These are phyloP conservation scores for Coelinius sp. DNA, from an alignment of 2,888 invertebrate genomes.

Conservation along the genomic window DNA sequence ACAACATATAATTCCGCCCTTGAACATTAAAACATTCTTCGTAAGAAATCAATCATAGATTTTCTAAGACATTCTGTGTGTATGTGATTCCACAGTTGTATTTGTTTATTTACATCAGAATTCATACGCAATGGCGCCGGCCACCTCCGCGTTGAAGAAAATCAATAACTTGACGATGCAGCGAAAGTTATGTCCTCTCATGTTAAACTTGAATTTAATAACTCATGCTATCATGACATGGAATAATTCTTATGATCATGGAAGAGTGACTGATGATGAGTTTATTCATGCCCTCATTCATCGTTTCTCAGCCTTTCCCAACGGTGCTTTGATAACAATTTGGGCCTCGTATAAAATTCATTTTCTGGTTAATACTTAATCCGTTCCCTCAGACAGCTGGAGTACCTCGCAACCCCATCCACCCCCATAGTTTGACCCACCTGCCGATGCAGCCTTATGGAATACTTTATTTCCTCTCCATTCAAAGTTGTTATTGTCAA, in stretches of 20 bases:
- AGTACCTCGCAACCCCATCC: slow-evolving; percentile 47
- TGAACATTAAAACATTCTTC: background rate
- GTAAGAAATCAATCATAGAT: background rate
- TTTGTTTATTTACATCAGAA: slow-evolving; percentile 66
- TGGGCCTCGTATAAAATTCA: background rate
- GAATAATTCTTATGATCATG: background rate
- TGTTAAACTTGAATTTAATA: background rate
- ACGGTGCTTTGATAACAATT: background rate
- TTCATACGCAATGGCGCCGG: slow-evolving; percentile 45
- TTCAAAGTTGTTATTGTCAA: background rate
- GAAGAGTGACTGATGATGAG: background rate
- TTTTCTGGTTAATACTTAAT: slow-evolving; percentile 51
- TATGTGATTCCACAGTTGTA: slow-evolving; percentile 38
- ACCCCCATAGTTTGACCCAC: slow-evolving; percentile 54
- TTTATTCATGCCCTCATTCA: background rate
- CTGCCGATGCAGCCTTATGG: slow-evolving; percentile 59
- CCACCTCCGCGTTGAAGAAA: slow-evolving; percentile 52
- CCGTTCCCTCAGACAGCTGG: slow-evolving; percentile 59
- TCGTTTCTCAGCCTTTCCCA: background rate
- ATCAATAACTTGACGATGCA: slow-evolving; percentile 70
- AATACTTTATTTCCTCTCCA: background rate
- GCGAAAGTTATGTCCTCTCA: slow-evolving; percentile 65
- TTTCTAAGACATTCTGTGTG: background rate
- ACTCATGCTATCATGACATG: background rate
- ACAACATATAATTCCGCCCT: background rate